Base-by-base conservation (phyloP, 2,797 vertebrate species). In the Falco concolor region DNA sequence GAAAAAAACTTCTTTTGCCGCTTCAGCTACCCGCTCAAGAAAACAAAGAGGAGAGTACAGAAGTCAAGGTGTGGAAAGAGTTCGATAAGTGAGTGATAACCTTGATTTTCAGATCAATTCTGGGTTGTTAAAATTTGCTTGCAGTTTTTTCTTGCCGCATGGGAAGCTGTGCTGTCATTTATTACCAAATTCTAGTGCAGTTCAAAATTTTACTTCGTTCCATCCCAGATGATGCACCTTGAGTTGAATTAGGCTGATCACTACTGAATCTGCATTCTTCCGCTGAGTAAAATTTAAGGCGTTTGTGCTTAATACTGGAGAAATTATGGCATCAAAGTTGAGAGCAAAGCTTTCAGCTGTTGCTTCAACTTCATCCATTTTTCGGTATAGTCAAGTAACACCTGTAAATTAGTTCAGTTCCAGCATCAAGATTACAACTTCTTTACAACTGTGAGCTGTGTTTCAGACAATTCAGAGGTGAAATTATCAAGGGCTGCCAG, bases 11-110 rank as follows among this genome's bases (percentile, higher is more conserved):
- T 3, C 82, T 91, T 23, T 64, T 96, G 42, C 94, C 95, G 32
- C 89, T 96, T 23, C 95, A 95, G 57, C 82, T 94, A 6, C 97
- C 97, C 24, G 90, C 49, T 54, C 95, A 80, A 56, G 95, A 96
- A 34, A 94, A 52, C 32, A 87, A 36, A 59, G 97, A 95, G 4
- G 97, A 96, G 12, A 86, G 40, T 4, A 40, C 84, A 23, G 95
- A 78, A 42, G 56, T 67, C 0, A 93, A 97, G 54, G 94, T 96
- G 21, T 99, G 98, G 99, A 98, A 97, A 69, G 98, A 98, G 45
- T 99, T 98, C 15, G 98, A 99, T 97, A 98, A 98, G 99, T 98
- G 94, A 97, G 98, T 95, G 84, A 60, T n/a, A 12, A 45, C 30
- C 13, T 78, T 9, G 2, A 20, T 52, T 60, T 84, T 80, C 76